Base-by-base conservation (phyloP, 2,888 invertebrate species). In the Synanthedon formicaeformis region DNA sequence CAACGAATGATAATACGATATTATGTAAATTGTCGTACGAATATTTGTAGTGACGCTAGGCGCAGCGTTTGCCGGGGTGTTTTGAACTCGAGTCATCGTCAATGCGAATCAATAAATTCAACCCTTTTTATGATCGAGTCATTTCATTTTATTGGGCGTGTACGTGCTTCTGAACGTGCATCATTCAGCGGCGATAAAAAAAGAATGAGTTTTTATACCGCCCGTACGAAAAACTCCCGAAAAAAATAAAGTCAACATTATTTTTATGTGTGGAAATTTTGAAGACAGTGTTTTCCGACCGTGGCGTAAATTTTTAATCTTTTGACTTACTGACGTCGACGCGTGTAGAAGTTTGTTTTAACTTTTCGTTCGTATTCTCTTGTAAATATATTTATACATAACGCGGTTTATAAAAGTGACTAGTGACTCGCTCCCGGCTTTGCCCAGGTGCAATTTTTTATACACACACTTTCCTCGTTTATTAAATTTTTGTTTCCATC, bases 101-200 rank as follows among this genome's bases (percentile, higher is more conserved):
- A 78, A 80, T 81, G 74, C 64, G 77, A 82, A 81, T 83, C 81
- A 82, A 84, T 85, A 83, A 82, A 84, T 83, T 82, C 77, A 82
- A 81, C 81, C 81, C 81, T 75, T 82, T 84, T 83, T 84, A 84
- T 73, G 80, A 81, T 79, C 78, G 75, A 73, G 75, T 75, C 82
- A 78, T 84, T 82, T 74, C 67, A 58, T 83, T 85, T 85, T 84
- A 86, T 84, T 78, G 71, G 64, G 57, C 63, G 66, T 71, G 72
- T 81, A 81, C 78, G 80, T 77, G 79, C 69, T 71, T 68, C 73
- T 67, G 69, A 73, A 73, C 73, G 78, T 78, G 81, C 78, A 83
- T 82, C 81, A 81, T 81, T 79, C 75, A 61, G 65, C 59, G 69
- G 63, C 71, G 74, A 75, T 82, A 83, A 83, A 82, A 78, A 78